Percentiles rank a stretch among this genome's conserved stretches.
Conservation (phyloP, 2,113 vertebrate genomes). For the Callocephalon fimbriatum region DNA sequence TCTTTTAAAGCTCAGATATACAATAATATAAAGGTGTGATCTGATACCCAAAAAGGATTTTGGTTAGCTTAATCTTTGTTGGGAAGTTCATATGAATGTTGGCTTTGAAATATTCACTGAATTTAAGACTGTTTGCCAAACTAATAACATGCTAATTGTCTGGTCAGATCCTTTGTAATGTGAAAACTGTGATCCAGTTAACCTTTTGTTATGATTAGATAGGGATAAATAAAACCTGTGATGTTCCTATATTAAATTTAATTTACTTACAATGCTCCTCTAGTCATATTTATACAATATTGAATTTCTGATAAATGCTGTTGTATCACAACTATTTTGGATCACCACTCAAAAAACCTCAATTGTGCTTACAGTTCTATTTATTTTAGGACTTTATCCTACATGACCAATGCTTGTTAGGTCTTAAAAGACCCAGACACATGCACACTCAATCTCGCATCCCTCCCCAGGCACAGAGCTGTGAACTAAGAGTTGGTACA, state of each 20-base stretch:
- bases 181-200: slow-evolving; percentile 46
- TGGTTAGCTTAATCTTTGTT: background rate
- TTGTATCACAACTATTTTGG: background rate
- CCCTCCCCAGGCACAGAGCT: background rate
- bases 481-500: background rate
- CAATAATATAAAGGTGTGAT: background rate
- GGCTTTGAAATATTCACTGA: background rate
- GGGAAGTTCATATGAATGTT: background rate
- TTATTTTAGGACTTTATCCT: background rate
- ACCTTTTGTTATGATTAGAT: background rate
- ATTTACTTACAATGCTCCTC: background rate
- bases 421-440: background rate
- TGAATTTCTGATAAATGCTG: background rate
- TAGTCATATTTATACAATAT: background rate
- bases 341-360: background rate
- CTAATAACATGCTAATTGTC: background rate
- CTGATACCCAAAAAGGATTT: background rate
- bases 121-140: slow-evolving; percentile 25
- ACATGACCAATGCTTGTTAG: background rate
- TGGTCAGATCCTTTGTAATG: background rate
- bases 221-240: background rate
- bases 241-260: slow-evolving; percentile 28
- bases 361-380: background rate
- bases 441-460: rapidly evolving
- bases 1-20: background rate